phyloP scores from a whole-genome alignment of 2,888 invertebrate genomes.

The Lithophane semibrunnea region DNA sequence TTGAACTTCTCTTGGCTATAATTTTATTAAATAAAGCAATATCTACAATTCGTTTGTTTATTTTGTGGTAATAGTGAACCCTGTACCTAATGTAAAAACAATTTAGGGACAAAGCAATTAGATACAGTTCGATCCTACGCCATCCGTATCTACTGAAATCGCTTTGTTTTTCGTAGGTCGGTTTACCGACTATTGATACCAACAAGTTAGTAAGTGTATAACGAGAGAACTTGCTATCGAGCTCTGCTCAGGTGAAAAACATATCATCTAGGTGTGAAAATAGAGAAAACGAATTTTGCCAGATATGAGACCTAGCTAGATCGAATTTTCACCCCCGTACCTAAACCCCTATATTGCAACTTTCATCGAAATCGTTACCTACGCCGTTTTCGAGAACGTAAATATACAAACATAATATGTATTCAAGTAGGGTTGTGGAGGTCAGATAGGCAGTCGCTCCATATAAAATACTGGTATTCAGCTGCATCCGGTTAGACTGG shows the following conservation, averaged over 20 bases:
- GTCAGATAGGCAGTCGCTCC: too few relatives aligned
- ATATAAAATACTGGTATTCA: too few relatives aligned
- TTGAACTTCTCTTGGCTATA: constrained; percentile 86
- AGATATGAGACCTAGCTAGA: too few relatives aligned
- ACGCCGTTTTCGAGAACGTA: too few relatives aligned
- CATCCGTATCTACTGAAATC: neutral
- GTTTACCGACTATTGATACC: neutral
- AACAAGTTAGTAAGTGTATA: neutral
- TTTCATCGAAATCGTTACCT: too few relatives aligned
- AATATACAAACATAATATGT: neutral
- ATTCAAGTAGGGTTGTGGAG: too few relatives aligned
- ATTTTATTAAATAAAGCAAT: constrained; percentile 88
- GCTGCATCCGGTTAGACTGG: too few relatives aligned
- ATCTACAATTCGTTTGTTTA: constrained; percentile 70
- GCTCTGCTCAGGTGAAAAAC: too few relatives aligned
- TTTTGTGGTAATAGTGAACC: constrained; percentile 31
- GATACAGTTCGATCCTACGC: neutral
- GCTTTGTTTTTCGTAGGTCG: neutral
- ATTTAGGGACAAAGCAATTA: neutral
- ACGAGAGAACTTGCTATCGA: neutral
- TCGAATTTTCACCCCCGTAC: too few relatives aligned
- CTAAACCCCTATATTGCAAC: too few relatives aligned
- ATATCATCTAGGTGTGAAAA: too few relatives aligned
- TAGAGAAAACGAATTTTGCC: too few relatives aligned
- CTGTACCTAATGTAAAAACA: neutral